A percentile compares a stretch with the other conserved stretches of the same genome.
Conservation (phyloP, 2,888 invertebrate species). For the Eilema caniola region DNA sequence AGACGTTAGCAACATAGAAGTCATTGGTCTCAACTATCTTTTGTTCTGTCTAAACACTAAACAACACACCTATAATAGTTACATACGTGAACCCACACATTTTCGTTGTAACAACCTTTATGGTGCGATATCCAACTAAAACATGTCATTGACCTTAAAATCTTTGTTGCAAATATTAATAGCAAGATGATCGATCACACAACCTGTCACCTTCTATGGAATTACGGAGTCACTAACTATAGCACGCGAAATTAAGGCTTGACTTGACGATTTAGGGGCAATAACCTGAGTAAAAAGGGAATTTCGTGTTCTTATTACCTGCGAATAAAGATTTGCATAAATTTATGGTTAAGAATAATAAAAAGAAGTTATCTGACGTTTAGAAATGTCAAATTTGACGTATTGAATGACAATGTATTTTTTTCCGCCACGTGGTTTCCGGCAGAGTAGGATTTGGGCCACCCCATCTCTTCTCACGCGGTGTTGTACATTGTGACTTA, state of each 20-base stretch:
- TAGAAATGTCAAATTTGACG: background rate
- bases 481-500: too few species aligned
- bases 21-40: too few species aligned
- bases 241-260: conserved; percentile 8
- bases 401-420: background rate
- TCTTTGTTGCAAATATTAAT: conserved; percentile 37
- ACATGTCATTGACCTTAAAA: conserved; percentile 19
- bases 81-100: too few species aligned
- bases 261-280: conserved; percentile 7
- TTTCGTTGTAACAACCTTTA: background rate
- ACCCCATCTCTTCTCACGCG: too few species aligned
- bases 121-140: background rate
- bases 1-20: too few species aligned
- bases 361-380: background rate
- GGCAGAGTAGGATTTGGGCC: too few species aligned
- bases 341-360: background rate
- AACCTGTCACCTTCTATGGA: conserved; percentile 20
- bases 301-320: background rate
- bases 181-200: conserved; percentile 37
- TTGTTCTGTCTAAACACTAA: too few species aligned
- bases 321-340: background rate
- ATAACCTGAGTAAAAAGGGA: conserved; percentile 12
- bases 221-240: conserved; percentile 16
- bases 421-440: too few species aligned
- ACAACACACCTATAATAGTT: too few species aligned